phyloP scores from a whole-genome alignment of 2,888 invertebrate genomes.

The Hemistola chrysoprasaria region DNA sequence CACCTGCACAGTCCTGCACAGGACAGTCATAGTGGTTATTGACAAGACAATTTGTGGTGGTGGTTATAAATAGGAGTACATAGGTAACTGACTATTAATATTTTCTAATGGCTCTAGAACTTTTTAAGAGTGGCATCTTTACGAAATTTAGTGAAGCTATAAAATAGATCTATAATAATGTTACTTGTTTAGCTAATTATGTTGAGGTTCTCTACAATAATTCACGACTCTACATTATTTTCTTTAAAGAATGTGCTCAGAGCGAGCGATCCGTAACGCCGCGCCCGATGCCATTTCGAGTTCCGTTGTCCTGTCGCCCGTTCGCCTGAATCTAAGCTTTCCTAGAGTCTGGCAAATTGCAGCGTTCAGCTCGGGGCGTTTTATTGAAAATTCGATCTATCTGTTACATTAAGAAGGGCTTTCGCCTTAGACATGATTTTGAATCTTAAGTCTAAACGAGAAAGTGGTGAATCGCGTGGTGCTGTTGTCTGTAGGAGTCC shows the following conservation, averaged over 20 bases:
- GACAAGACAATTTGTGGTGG: too few species aligned
- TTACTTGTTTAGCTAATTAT: neutral
- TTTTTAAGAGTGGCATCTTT: too few species aligned
- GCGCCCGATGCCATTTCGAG: slow-evolving; percentile 51
- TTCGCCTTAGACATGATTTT: slow-evolving; percentile 42
- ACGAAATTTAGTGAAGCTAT: too few species aligned
- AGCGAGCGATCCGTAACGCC: slow-evolving; percentile 30
- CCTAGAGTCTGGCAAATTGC: slow-evolving; percentile 68
- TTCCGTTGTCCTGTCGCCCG: slow-evolving; percentile 63
- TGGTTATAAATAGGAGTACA: too few species aligned
- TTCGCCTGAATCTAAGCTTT: slow-evolving; percentile 43
- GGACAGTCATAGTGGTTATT: too few species aligned
- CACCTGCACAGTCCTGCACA: slow-evolving; percentile 3
- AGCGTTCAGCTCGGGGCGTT: slow-evolving; percentile 71
- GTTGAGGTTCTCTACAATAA: neutral
- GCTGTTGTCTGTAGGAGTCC: slow-evolving; percentile 57
- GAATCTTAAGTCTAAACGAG: slow-evolving; percentile 47
- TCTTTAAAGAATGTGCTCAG: slow-evolving; percentile 26
- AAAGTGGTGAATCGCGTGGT: slow-evolving; percentile 55
- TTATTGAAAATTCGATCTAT: slow-evolving; percentile 79
- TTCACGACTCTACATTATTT: slow-evolving; percentile 8
- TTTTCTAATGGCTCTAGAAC: too few species aligned
- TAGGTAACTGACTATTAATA: too few species aligned
- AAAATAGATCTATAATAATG: too few species aligned
- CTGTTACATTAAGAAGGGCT: slow-evolving; percentile 62